These are phyloP conservation scores for Capromys pilorides DNA, from an alignment of 2,797 vertebrate species.

Conservation along the genomic window DNA sequence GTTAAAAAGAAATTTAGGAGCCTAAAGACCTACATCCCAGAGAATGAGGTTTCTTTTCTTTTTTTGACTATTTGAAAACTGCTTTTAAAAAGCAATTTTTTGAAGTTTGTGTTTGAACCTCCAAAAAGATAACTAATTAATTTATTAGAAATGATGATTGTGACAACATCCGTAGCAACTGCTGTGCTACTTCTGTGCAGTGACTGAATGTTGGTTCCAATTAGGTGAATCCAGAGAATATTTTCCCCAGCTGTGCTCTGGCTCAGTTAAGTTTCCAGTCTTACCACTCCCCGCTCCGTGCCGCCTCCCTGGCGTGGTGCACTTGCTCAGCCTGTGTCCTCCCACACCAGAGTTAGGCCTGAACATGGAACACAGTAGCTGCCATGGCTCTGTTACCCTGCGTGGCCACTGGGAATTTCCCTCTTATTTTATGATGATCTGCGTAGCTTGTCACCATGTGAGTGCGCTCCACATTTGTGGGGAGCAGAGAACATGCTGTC, in stretches of 20 bases:
- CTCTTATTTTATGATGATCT: not conserved
- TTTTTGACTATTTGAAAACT: not conserved
- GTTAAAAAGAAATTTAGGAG: not conserved
- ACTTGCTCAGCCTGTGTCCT: not conserved
- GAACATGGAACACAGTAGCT: not conserved
- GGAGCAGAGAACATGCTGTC: not conserved
- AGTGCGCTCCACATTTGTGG: not conserved
- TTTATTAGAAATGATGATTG: not conserved
- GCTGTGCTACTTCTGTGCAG: not conserved
- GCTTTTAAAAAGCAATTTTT: not conserved
- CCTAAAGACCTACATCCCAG: not conserved
- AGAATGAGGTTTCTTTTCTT: not conserved
- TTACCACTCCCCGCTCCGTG: not conserved
- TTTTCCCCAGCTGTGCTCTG: not conserved
- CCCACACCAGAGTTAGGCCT: not conserved
- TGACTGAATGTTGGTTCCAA: not conserved
- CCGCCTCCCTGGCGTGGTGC: not conserved
- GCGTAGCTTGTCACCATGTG: not conserved
- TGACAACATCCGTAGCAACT: too few relatives aligned
- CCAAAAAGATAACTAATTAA: not conserved
- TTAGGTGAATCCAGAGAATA: not conserved
- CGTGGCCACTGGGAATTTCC: not conserved
- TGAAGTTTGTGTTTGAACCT: conserved; percentile 27
- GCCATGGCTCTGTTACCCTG: not conserved
- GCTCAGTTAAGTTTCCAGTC: not conserved